Percentiles rank a stretch among this genome's conserved stretches.
phyloP scores from a whole-genome alignment of 2,888 invertebrate species.

The Drosophila recens region DNA sequence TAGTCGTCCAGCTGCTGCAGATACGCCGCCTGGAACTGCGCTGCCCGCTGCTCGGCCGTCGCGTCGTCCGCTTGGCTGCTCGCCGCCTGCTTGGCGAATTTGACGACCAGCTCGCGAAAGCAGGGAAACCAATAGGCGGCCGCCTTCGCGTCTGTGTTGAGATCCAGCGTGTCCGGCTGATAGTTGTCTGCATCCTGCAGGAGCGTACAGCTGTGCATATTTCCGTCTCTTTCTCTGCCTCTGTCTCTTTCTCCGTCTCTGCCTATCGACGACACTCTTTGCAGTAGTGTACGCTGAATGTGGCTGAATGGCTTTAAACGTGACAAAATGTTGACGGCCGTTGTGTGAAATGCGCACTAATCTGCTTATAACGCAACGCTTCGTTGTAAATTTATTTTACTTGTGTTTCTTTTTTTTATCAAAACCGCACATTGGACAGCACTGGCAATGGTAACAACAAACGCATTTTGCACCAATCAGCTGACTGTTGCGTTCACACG shows the following conservation, averaged over 20 bases:
- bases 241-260: slow-evolving; percentile 45
- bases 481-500: slow-evolving; percentile 30
- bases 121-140: slow-evolving; percentile 96
- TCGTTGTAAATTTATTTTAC: slow-evolving; percentile 26
- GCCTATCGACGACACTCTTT: slow-evolving; percentile 22
- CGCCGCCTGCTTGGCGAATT: slow-evolving; percentile 93
- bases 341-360: slow-evolving; percentile 44
- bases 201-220: slow-evolving; percentile 89
- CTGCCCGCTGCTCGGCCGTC: slow-evolving; percentile 92
- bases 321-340: slow-evolving; percentile 46
- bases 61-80: slow-evolving; percentile 84
- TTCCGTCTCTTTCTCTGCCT: slow-evolving; percentile 5
- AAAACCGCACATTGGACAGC: slow-evolving; percentile 51
- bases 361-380: slow-evolving; percentile 43
- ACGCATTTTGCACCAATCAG: slow-evolving; percentile 51
- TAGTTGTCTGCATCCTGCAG: slow-evolving; percentile 92
- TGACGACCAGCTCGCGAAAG: slow-evolving; percentile 93
- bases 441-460: slow-evolving; percentile 58
- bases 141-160: slow-evolving; percentile 93
- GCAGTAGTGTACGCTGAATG: slow-evolving; percentile 42
- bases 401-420: slow-evolving; percentile 35
- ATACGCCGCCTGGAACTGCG: slow-evolving; percentile 93
- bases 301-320: slow-evolving; percentile 29
- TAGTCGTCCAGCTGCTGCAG: slow-evolving; percentile 88
- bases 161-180: slow-evolving; percentile 96